Evolutionary conservation across 2,113 vertebrate genomes (phyloP).

Genomic region (Fukomys damarensis): DNA sequence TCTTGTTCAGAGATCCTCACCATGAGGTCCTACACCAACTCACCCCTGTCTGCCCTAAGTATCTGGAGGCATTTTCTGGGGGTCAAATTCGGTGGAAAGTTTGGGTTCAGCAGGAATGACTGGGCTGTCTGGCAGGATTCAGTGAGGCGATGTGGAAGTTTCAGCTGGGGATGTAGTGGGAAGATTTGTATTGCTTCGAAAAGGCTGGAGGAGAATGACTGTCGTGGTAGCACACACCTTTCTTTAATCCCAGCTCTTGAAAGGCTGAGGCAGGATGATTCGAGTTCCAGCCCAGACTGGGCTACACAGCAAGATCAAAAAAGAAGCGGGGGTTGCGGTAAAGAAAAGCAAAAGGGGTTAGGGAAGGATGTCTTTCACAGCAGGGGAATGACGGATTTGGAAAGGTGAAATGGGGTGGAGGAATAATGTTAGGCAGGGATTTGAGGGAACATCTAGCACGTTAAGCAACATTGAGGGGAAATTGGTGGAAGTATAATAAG

Average conservation of each 20-base stretch:
- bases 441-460: neutral
- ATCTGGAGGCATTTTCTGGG: conserved; percentile 16
- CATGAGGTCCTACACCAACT: neutral
- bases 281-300: neutral
- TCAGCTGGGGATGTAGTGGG: neutral
- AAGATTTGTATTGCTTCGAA: neutral
- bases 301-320: neutral
- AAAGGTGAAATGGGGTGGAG: neutral
- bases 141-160: neutral
- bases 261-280: neutral
- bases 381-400: neutral
- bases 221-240: neutral
- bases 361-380: neutral
- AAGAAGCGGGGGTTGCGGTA: neutral
- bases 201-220: neutral
- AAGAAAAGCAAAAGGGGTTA: neutral
- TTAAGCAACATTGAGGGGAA: neutral
- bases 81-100: neutral
- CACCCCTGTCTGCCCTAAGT: conserved; percentile 46
- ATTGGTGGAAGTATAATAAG: neutral
- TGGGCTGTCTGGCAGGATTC: neutral
- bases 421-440: neutral
- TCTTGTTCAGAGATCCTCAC: conserved; percentile 41
- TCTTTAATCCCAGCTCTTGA: neutral
- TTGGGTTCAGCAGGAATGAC: neutral